These are phyloP conservation scores for Lathamus discolor DNA, from an alignment of 2,113 vertebrate genomes.

Conservation along the genomic window DNA sequence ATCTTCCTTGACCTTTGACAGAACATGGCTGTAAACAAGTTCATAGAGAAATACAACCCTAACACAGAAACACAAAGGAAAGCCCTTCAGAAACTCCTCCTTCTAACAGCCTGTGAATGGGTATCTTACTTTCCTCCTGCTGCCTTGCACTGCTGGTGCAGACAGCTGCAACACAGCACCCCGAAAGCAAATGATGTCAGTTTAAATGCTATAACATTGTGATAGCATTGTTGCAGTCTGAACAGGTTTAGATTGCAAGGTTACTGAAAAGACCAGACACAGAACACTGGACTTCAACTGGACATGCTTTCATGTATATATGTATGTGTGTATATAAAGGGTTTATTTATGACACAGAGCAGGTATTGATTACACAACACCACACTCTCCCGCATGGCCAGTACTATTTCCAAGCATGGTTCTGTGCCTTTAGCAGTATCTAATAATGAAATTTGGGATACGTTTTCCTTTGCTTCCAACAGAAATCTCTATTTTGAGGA, in stretches of 20 bases:
- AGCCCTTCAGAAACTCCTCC: neutral
- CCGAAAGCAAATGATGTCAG: neutral
- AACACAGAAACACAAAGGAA: neutral
- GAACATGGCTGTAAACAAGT: neutral
- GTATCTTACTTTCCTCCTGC: accelerated
- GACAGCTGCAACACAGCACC: neutral
- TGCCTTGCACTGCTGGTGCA: neutral
- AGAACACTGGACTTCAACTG: neutral
- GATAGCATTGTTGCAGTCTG: neutral
- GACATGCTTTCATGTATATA: accelerated
- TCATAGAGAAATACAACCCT: neutral
- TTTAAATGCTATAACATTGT: neutral
- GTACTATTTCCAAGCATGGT: accelerated
- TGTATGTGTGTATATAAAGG: accelerated
- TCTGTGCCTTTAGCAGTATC: neutral
- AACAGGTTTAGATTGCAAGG: neutral
- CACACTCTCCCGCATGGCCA: neutral
- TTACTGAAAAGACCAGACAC: neutral
- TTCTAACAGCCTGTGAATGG: neutral
- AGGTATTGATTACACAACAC: neutral
- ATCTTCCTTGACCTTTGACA: neutral
- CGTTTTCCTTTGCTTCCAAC: accelerated
- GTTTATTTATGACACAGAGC: neutral
- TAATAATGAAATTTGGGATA: accelerated
- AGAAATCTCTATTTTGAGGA: neutral